Evolutionary conservation across 2,888 invertebrate genomes (phyloP), one percentile per base, ranked within the genome.

Genomic region (Anorthoa munda): DNA sequence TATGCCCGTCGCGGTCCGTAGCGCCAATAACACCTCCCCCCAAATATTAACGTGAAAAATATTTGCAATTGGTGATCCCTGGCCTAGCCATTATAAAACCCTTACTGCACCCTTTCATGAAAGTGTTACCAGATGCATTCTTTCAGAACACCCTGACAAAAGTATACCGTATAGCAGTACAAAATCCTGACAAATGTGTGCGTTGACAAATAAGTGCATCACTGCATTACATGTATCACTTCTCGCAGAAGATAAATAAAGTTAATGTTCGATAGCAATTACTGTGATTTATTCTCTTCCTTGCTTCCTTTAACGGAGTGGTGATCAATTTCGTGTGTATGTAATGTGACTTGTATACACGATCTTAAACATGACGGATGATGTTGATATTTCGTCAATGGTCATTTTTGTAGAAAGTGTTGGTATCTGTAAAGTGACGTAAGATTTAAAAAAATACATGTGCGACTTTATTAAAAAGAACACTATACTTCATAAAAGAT

Each of bases 141-240:
- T 26, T 7, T 13, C 21, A 46, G 5, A 23, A 45, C 31, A 31
- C 15, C 11, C 46, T 55, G 31, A 17, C 18, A 23, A 59, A 53
- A 26, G 46, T 18, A 26, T 26, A 61, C 5, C 21, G 31, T 15
- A 17, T 68, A 51, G 12, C 31, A 50, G 2, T 48, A 53, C 26
- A 58, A 26, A 26, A 3, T 2, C 39, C 7, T 55, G 69, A 78
- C 53, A 82, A 82, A 82, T 74, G 50, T 31, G 1, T 46, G 45
- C 69, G 72, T 72, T 81, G 83, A 78, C 81, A 83, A 79, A 82
- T 83, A 82, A 78, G 66, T 82, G 82, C 81, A 78, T 78, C 65
- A 70, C 82, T 58, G 55, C 61, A 75, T 66, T 53, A 70, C 80
- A 82, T 82, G 67, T 55, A 78, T 82, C 82, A 82, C 66, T 77